Conservation (phyloP, 2,888 invertebrate species). For the Seira sanloemensis region DNA sequence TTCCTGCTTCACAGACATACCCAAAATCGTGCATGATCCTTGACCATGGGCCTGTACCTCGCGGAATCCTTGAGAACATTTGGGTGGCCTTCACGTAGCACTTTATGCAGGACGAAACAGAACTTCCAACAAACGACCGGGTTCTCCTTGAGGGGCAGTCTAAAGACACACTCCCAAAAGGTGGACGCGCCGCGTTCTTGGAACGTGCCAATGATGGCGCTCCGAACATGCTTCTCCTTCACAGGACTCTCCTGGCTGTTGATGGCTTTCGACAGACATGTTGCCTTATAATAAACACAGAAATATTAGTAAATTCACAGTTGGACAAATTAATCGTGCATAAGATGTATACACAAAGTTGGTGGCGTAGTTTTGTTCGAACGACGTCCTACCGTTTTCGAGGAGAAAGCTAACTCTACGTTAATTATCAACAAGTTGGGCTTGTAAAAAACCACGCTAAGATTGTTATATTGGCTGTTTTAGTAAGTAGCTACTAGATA, state of each 20-base stretch:
- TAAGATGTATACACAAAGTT: too few relatives aligned
- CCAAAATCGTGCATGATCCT: conserved; percentile 94
- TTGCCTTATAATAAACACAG: too few relatives aligned
- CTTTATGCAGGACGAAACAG: conserved; percentile 96
- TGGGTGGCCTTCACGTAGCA: conserved; percentile 95
- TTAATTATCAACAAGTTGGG: too few relatives aligned
- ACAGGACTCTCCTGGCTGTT: conserved; percentile 94
- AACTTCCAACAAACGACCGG: conserved; percentile 99
- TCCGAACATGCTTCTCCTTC: conserved; percentile 98
- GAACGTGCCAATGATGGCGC: conserved; percentile 95
- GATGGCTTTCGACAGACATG: conserved; percentile 95
- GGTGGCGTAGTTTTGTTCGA: too few relatives aligned
- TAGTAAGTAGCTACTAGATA: too few relatives aligned
- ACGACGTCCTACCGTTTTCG: too few relatives aligned
- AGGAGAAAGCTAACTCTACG: too few relatives aligned
- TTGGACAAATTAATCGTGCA: too few relatives aligned
- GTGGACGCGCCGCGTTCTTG: conserved; percentile 92
- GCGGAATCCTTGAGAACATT: conserved; percentile 91
- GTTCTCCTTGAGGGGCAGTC: conserved; percentile 92
- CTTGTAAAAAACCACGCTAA: too few relatives aligned
- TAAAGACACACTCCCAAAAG: conserved; percentile 87
- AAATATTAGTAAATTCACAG: too few relatives aligned
- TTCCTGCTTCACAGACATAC: conserved; percentile 77
- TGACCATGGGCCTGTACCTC: conserved; percentile 86
- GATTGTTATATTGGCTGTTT: too few relatives aligned